Percentiles rank a stretch among this genome's conserved stretches.
These are phyloP conservation scores for Bombycilla garrulus DNA, from an alignment of 2,113 vertebrate species.

Conservation along the genomic window DNA sequence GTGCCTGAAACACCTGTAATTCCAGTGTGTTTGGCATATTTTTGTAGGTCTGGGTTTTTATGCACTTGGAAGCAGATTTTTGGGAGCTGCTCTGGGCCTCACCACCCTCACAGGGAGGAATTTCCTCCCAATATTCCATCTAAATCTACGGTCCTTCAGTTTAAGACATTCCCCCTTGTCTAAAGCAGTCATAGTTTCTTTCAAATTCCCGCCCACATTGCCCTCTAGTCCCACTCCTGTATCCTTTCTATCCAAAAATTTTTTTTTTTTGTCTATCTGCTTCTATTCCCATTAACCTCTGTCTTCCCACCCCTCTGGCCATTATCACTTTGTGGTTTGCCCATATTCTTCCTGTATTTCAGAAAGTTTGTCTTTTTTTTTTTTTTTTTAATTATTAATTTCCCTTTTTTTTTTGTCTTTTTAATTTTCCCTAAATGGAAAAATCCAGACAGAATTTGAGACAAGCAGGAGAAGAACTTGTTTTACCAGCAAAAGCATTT, in stretches of 20 bases:
- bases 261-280: background rate
- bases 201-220: background rate
- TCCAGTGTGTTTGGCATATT: background rate
- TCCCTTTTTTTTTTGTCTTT: accelerated
- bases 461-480: background rate
- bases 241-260: background rate
- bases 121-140: background rate
- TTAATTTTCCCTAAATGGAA: background rate
- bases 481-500: background rate
- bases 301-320: background rate
- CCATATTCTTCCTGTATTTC: background rate
- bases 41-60: background rate
- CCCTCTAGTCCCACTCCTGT: background rate
- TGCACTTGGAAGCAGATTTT: background rate
- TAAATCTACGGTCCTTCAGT: background rate
- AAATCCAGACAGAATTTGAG: background rate
- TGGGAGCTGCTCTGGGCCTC: background rate
- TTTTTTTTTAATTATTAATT: background rate
- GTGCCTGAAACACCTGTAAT: background rate
- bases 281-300: background rate
- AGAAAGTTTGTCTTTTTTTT: background rate
- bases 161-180: background rate
- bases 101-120: background rate
- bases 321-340: background rate
- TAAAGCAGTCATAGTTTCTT: background rate